A percentile compares a stretch with the other conserved stretches of the same genome.
These are phyloP conservation scores for Mungos mungo DNA, from an alignment of 2,113 vertebrate genomes.

Conservation along the genomic window DNA sequence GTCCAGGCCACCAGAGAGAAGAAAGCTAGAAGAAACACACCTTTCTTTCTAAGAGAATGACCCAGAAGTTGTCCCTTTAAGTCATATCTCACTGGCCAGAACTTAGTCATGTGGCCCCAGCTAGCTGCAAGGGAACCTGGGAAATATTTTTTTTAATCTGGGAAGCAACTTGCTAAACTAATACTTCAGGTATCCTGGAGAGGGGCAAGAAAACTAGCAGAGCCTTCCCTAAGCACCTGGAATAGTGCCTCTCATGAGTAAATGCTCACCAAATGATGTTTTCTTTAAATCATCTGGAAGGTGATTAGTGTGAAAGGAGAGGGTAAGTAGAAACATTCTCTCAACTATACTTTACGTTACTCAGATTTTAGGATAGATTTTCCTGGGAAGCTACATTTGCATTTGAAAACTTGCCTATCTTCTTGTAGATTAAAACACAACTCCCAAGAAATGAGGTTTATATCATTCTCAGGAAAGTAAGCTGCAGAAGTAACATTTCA, in stretches of 20 bases:
- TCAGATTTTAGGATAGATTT: slow-evolving; percentile 3
- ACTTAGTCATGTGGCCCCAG: neutral
- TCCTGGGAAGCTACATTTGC: neutral
- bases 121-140: neutral
- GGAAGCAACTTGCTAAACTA: neutral
- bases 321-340: slow-evolving; percentile 5
- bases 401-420: slow-evolving; percentile 42
- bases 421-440: slow-evolving; percentile 39
- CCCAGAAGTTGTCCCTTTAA: neutral
- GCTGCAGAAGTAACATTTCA: neutral
- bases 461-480: slow-evolving; percentile 39
- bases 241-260: neutral
- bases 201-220: neutral
- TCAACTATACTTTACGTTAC: neutral
- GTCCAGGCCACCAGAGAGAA: neutral
- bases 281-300: slow-evolving; percentile 23
- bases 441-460: slow-evolving; percentile 35
- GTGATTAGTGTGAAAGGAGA: neutral
- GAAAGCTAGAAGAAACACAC: neutral
- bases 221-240: neutral
- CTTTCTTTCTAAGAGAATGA: neutral
- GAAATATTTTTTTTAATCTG: neutral
- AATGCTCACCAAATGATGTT: neutral
- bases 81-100: neutral
- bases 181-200: neutral